Conservation (phyloP, 2,113 vertebrate genomes). For the Perca flavescens region DNA sequence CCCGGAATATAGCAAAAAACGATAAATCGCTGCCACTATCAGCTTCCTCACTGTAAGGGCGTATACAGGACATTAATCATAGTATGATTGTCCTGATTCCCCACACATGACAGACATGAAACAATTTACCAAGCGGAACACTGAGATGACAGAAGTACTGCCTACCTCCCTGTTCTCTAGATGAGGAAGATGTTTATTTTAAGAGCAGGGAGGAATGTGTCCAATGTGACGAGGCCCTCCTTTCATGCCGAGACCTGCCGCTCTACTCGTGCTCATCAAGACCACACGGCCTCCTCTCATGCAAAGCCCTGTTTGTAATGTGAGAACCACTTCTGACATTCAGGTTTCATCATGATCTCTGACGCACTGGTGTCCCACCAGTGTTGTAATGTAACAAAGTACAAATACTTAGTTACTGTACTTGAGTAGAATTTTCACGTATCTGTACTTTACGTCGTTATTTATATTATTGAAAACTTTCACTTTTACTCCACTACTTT, state of each 20-base stretch:
- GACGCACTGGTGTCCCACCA: conserved; percentile 56
- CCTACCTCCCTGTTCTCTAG: conserved; percentile 27
- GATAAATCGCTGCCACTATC: neutral
- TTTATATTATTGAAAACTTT: too few species aligned
- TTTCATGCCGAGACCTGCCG: conserved; percentile 70
- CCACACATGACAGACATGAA: conserved; percentile 21
- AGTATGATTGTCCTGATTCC: neutral
- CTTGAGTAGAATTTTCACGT: too few species aligned
- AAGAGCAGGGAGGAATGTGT: conserved; percentile 71
- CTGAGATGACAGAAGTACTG: conserved; percentile 35
- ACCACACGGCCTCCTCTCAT: conserved; percentile 23
- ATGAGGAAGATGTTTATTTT: conserved; percentile 80
- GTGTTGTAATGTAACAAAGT: too few species aligned
- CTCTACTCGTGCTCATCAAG: conserved; percentile 37
- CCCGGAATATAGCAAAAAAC: neutral
- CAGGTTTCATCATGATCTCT: conserved; percentile 72
- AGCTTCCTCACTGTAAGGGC: neutral
- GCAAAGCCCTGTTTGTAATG: conserved; percentile 60
- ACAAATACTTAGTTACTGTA: too few species aligned
- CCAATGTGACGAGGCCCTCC: conserved; percentile 68
- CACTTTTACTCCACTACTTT: too few species aligned
- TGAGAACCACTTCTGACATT: conserved; percentile 52
- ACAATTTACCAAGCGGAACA: conserved; percentile 20
- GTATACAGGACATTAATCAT: neutral
- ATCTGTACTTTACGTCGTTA: too few species aligned